Evolutionary conservation across 2,113 vertebrate genomes (phyloP), one percentile per base, ranked within the genome.

Genomic region (Crotophaga sulcirostris): DNA sequence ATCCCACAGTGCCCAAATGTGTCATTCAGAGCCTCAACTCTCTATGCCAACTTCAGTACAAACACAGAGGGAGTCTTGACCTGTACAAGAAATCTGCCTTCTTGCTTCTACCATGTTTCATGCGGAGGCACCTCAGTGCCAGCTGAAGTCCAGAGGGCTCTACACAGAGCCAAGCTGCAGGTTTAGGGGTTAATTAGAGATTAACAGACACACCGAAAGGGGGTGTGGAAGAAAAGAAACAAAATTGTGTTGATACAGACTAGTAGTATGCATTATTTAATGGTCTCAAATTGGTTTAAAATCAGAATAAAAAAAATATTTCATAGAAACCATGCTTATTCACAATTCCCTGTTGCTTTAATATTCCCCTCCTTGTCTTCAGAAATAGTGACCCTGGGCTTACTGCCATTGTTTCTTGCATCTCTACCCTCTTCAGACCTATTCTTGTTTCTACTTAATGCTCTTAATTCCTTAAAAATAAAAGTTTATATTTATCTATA

Each of bases 401-500:
- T 83, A 78, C 64, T 95, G 96, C 73, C 92, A 76, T 60, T 69
- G 34, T 44, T 76, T 26, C 89, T 81, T 89, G 31, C 21, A 89
- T 66, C 75, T 93, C 84, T 59, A 66, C 60, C 33, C n/a, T 89
- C 76, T 76, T 84, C 47, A 84, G 62, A 45, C 49, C 76, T 90
- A 73, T 76, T 95, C 83, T 78, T 88, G 19, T 72, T 86, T 31
- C 85, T 70, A 42, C 64, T 68, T 88, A 77, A 47, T 33, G 38
- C 18, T 88, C 84, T 83, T 84, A 64, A 94, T 90, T 64, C 72
- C 38, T 96, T 94, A 93, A 93, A 83, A 93, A 94, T 92, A 86
- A 90, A 96, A 90, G 82, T 93, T 95, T 96, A 87, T 96, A 68
- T 97, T 93, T 95, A 91, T 85, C 95, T 82, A 96, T 95, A 95